Base-by-base conservation (phyloP, 2,113 vertebrate species). In the Aythya baeri region DNA sequence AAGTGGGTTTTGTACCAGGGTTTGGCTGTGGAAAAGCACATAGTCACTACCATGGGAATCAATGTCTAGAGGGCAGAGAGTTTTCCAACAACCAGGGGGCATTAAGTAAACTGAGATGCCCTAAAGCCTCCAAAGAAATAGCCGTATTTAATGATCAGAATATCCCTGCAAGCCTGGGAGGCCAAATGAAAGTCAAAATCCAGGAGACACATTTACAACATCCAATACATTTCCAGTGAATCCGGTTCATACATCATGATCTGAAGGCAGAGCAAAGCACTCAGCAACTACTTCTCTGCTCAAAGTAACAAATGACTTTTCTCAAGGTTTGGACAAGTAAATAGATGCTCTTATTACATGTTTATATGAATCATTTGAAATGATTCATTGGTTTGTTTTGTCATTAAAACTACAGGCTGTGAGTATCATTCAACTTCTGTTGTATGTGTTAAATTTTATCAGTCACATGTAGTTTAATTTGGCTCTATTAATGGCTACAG, bases 371-470 rank as follows among this genome's bases (percentile, higher is more conserved):
- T 70, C 3, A 82, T 94, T 92, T 89, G 12, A 73, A 82, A 86
- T 89, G 12, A 96, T 91, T 94, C 76, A 93, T 94, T 93, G 83
- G 66, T 76, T 95, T 96, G 83, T 95, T 96, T 95, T 93, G 73
- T 89, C 73, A 92, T 79, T 84, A 82, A 91, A 96, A 82, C 34
- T 77, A 36, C 67, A 86, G 36, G 25, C 31, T 86, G n/a, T 31
- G 58, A 93, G 18, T 80, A 74, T 59, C 75, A 73, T 22, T 68
- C 76, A 89, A 65, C 18, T 94, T 95, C 71, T 73, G 17, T 50
- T 82, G 18, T 32, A 62, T 55, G 86, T 79, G 83, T 92, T 82
- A 88, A 82, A 52, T 79, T 92, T 91, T 79, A 86, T 84, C 88
- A 79, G 66, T 63, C 62, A 73, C 74, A 89, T 89, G 92, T 32